Percentiles rank a stretch among this genome's conserved stretches.
Conservation (phyloP, 2,113 vertebrate species). For the Trogon melanurus region DNA sequence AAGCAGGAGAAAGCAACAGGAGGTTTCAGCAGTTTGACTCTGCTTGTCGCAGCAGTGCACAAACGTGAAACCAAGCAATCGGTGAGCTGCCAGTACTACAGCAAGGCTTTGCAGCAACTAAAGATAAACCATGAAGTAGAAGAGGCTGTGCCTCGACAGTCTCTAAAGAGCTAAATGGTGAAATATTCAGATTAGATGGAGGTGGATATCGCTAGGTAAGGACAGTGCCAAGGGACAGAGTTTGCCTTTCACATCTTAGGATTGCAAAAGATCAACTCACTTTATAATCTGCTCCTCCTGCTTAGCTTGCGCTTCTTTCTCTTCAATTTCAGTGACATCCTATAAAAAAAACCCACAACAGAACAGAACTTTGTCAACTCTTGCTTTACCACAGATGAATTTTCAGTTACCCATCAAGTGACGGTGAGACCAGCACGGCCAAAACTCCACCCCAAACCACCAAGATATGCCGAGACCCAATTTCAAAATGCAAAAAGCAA, state of each 20-base stretch:
- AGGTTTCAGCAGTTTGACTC: neutral
- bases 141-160: neutral
- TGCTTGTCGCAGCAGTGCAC: neutral
- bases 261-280: constrained; percentile 69
- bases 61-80: neutral
- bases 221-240: neutral
- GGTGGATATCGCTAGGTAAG: neutral
- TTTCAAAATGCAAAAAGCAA: no score
- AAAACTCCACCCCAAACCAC: no score
- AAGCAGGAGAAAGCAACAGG: neutral
- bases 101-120: neutral
- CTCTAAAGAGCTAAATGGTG: neutral
- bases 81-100: neutral
- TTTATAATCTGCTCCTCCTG: constrained; percentile 90
- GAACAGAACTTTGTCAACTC: neutral
- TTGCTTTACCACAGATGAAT: neutral
- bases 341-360: constrained; percentile 16
- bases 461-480: no score
- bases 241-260: neutral
- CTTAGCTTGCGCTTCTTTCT: constrained; percentile 88
- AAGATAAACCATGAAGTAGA: neutral
- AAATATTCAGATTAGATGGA: accelerated
- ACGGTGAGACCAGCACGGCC: neutral
- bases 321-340: constrained; percentile 92
- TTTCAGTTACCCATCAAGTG: neutral